A percentile compares a stretch with the other conserved stretches of the same genome.
Evolutionary conservation across 1,140 invertebrate genomes (phyloP).

Genomic region (Drosophila punjabiensis): DNA sequence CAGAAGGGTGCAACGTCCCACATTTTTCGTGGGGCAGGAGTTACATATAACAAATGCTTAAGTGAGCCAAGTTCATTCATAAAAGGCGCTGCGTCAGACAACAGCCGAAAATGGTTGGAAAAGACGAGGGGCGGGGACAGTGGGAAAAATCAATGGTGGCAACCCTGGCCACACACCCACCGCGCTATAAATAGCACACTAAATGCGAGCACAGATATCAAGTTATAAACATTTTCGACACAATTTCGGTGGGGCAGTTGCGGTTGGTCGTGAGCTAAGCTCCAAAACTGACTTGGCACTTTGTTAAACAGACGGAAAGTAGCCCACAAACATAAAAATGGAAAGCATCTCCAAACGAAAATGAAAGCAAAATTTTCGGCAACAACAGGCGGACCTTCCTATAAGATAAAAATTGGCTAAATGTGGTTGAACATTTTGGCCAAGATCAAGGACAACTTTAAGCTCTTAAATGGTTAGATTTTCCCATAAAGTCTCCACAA

Average conservation of each 20-base stretch:
- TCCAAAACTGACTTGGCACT: conserved; percentile 57
- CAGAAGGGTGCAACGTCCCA: conserved; percentile 51
- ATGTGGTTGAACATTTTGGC: too few species aligned
- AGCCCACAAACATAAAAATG: conserved; percentile 29
- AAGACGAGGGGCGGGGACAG: conserved; percentile 15
- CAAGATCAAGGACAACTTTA: not conserved
- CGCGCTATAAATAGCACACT: conserved; percentile 38
- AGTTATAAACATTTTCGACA: conserved; percentile 45
- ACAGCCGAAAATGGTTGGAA: conserved; percentile 40
- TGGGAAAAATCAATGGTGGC: conserved; percentile 36
- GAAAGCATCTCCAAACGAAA: conserved; percentile 32
- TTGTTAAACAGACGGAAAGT: conserved; percentile 28
- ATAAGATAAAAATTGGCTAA: not conserved
- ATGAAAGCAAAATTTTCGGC: conserved; percentile 49
- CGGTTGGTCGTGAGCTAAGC: conserved; percentile 37
- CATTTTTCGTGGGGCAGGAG: conserved; percentile 13
- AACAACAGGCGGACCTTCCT: conserved; percentile 1
- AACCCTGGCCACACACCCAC: conserved; percentile 22
- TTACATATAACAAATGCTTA: conserved; percentile 47
- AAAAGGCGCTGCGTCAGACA: conserved; percentile 67
- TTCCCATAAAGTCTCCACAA: not conserved
- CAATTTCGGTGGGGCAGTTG: conserved; percentile 17
- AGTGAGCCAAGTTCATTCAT: conserved; percentile 76
- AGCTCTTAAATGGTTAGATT: not conserved
- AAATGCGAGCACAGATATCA: conserved; percentile 28